phyloP scores from a whole-genome alignment of 1,140 invertebrate genomes.

The Mya arenaria region DNA sequence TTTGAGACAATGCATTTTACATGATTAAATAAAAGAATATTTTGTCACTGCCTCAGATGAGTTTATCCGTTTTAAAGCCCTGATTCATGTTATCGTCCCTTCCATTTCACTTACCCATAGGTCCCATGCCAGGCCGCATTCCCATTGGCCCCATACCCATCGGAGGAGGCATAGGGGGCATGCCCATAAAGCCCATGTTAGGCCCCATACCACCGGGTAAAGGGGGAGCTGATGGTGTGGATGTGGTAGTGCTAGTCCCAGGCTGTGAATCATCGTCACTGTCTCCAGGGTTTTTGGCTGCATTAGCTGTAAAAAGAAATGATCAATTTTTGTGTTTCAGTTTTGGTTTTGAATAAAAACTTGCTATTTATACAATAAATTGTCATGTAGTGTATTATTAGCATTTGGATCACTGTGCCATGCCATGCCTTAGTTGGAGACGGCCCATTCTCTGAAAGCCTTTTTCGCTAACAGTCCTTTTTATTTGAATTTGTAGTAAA shows the following conservation, averaged over 20 bases:
- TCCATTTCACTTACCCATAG: constrained; percentile 63
- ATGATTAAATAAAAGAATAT: no score
- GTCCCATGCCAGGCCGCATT: constrained; percentile 65
- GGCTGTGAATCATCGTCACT: constrained; percentile 61
- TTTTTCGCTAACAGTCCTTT: no score
- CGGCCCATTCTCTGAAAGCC: no score
- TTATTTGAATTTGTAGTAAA: no score
- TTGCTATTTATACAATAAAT: not conserved
- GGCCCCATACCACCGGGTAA: not conserved
- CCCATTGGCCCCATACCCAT: constrained; percentile 68
- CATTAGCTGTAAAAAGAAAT: constrained; percentile 12
- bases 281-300: constrained; percentile 58
- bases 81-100: no score
- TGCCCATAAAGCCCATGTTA: constrained; percentile 49
- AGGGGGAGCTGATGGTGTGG: constrained; percentile 30
- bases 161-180: constrained; percentile 65
- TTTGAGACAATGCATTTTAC: no score
- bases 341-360: not conserved
- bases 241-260: not conserved
- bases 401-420: not conserved
- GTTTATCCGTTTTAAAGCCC: no score
- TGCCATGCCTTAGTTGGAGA: not conserved
- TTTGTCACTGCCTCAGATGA: no score
- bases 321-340: not conserved
- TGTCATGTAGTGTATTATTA: not conserved